Evolutionary conservation across 2,888 invertebrate species (phyloP).

Genomic region (Cactoblastis cactorum): DNA sequence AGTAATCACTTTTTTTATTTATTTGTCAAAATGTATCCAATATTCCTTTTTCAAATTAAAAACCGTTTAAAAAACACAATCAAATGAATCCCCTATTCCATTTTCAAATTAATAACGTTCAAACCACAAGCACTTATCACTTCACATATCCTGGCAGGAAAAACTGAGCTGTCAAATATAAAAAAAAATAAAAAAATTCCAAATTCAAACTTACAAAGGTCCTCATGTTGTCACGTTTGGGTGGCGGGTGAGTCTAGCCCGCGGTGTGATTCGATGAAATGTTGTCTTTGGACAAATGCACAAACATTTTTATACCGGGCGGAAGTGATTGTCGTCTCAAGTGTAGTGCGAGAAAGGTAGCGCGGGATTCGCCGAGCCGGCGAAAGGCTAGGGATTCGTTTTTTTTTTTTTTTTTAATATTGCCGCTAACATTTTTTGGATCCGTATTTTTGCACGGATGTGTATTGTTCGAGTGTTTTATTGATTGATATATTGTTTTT

Average conservation of each 20-base stretch:
- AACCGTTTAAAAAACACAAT: not conserved
- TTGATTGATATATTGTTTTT: too few species aligned
- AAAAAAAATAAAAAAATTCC: constrained; percentile 19
- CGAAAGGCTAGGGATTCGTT: constrained; percentile 12
- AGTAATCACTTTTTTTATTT: too few species aligned
- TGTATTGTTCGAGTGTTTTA: constrained; percentile 7
- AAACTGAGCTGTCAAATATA: constrained; percentile 15
- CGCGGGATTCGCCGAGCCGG: constrained; percentile 35
- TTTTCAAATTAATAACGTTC: not conserved
- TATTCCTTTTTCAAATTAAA: not conserved
- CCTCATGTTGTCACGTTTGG: constrained; percentile 66
- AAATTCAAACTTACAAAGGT: constrained; percentile 59
- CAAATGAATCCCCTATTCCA: not conserved
- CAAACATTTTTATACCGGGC: constrained; percentile 67
- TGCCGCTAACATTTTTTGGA: too few species aligned
- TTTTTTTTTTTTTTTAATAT: not conserved
- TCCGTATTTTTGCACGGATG: constrained; percentile 14
- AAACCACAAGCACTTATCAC: not conserved
- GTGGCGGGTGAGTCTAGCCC: constrained; percentile 35
- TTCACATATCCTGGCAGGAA: constrained; percentile 1
- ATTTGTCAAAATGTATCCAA: too few species aligned
- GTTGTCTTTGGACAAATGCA: constrained; percentile 54
- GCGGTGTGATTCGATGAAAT: constrained; percentile 45
- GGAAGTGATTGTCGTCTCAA: constrained; percentile 68
- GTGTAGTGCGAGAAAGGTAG: constrained; percentile 57